Evolutionary conservation across 2,113 vertebrate species (phyloP).

Genomic region (Hydrochoerus hydrochaeris): DNA sequence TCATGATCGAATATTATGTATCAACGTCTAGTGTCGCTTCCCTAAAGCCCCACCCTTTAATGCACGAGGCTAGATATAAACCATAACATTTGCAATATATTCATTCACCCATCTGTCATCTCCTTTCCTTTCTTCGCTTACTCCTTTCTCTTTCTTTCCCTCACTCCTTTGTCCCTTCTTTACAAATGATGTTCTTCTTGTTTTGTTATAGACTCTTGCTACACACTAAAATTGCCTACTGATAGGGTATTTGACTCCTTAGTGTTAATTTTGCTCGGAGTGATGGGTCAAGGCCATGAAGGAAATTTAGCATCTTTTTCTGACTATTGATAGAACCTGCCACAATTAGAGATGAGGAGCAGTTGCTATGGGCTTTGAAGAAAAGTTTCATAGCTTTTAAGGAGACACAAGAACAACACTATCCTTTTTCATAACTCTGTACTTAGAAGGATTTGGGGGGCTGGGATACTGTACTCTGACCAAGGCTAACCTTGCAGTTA

Average conservation of each 20-base stretch:
- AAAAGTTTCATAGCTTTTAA: background rate
- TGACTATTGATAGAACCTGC: background rate
- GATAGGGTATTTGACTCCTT: background rate
- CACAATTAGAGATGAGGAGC: background rate
- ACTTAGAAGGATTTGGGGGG: background rate
- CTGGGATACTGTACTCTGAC: background rate
- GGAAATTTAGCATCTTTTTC: background rate
- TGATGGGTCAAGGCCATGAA: background rate
- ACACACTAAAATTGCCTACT: background rate
- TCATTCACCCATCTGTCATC: background rate
- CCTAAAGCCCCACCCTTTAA: background rate
- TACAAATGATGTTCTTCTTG: background rate
- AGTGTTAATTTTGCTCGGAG: fast-evolving
- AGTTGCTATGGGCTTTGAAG: background rate
- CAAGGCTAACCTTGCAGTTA: background rate
- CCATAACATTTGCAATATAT: background rate
- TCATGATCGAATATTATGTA: background rate
- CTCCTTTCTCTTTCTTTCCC: too few relatives aligned
- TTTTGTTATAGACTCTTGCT: background rate
- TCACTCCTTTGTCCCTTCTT: background rate
- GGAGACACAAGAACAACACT: background rate
- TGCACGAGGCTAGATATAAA: background rate
- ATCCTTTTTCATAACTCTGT: background rate
- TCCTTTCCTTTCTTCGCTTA: background rate
- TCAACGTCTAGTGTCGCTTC: background rate